Conservation (phyloP, 2,797 vertebrate genomes). For the Lacerta viridis region DNA sequence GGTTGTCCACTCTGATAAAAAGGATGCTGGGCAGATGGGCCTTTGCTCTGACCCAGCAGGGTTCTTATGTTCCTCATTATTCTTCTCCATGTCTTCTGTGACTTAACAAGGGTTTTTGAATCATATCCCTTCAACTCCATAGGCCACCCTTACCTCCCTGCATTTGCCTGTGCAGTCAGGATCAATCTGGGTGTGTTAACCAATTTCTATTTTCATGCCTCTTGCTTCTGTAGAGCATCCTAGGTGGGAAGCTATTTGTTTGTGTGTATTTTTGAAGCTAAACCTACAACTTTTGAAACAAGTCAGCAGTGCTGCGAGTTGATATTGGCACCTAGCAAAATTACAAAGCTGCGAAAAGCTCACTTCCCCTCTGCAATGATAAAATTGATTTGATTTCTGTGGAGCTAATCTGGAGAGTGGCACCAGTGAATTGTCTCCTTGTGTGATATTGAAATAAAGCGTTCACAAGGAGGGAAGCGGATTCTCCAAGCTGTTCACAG, state of each 20-base stretch:
- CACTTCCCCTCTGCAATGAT: slow-evolving; percentile 35
- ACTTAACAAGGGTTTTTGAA: too few species aligned
- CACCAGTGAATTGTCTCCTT: slow-evolving; percentile 33
- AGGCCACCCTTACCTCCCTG: too few species aligned
- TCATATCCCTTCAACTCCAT: too few species aligned
- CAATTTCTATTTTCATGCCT: slow-evolving; percentile 22
- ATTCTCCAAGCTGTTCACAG: slow-evolving; percentile 17
- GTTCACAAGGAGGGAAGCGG: slow-evolving; percentile 22
- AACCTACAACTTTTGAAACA: slow-evolving; percentile 38
- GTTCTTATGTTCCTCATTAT: too few species aligned
- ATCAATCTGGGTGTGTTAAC: neutral
- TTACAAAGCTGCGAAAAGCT: neutral
- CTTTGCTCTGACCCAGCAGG: too few species aligned
- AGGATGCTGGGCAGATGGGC: too few species aligned
- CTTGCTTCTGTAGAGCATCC: neutral
- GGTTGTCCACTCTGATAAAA: too few species aligned
- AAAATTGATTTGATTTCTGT: slow-evolving; percentile 28
- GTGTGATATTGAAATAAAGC: slow-evolving; percentile 15
- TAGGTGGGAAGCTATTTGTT: slow-evolving; percentile 12
- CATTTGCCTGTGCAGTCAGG: neutral
- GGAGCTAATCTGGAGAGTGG: slow-evolving; percentile 34
- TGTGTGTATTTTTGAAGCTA: neutral
- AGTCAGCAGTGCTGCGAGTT: slow-evolving; percentile 4
- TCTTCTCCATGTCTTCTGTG: too few species aligned
- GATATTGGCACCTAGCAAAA: neutral